Conservation (phyloP, 2,888 invertebrate species). For the Chloroclysta siterata region DNA sequence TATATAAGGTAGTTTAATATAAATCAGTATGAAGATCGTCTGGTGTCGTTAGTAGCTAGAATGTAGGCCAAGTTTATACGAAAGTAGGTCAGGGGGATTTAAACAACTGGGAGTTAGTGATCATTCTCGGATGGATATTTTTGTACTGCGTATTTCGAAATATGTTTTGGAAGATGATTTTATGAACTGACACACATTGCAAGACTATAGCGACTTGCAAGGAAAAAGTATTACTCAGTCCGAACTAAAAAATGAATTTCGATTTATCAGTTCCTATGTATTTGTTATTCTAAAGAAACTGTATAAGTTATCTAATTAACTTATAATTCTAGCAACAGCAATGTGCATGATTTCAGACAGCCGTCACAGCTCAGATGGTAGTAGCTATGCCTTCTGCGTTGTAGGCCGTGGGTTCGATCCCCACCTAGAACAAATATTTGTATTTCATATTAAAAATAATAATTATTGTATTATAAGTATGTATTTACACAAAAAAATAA, state of each 20-base stretch:
- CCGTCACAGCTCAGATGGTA: no score
- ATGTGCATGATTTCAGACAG: no score
- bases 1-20: constrained; percentile 38
- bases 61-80: constrained; percentile 76
- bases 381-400: no score
- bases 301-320: background rate
- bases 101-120: constrained; percentile 62
- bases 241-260: background rate
- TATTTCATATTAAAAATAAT: no score
- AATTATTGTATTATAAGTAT: no score
- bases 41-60: constrained; percentile 47
- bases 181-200: constrained; percentile 1
- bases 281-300: background rate
- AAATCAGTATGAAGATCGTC: constrained; percentile 37
- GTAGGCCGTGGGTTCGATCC: no score
- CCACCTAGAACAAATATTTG: no score
- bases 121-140: constrained; percentile 65
- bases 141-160: constrained; percentile 46
- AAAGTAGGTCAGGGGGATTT: constrained; percentile 75
- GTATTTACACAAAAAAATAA: no score
- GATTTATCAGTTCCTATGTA: constrained; percentile 1
- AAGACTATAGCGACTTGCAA: background rate
- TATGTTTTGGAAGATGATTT: constrained; percentile 25
- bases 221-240: background rate
- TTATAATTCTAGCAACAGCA: no score